phyloP scores from a whole-genome alignment of 2,113 vertebrate genomes.

The Hoplias malabaricus region DNA sequence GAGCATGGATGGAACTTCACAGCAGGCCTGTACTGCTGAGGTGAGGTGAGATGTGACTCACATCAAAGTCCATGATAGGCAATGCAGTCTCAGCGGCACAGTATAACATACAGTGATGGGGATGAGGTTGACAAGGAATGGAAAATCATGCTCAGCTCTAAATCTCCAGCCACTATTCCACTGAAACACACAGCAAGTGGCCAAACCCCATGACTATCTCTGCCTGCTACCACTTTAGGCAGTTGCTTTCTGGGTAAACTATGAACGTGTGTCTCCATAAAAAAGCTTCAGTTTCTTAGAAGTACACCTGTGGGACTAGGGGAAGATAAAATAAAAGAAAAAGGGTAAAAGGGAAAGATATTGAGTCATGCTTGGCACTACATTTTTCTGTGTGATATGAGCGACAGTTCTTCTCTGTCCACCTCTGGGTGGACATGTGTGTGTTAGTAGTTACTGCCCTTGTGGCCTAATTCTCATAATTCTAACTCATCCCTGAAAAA shows the following conservation, averaged over 20 bases:
- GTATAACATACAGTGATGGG: background rate
- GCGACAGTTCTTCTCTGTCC: background rate
- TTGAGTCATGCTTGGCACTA: background rate
- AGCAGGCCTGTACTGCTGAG: background rate
- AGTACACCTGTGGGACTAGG: background rate
- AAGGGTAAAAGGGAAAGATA: background rate
- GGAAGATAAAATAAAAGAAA: background rate
- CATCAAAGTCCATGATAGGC: background rate
- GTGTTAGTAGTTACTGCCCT: background rate
- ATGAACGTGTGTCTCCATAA: background rate
- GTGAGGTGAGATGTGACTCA: background rate
- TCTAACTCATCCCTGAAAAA: constrained; percentile 18
- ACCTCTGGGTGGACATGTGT: background rate
- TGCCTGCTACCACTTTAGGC: background rate
- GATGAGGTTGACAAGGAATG: background rate
- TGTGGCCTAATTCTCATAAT: constrained; percentile 43
- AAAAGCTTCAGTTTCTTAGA: background rate
- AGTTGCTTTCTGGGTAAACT: background rate
- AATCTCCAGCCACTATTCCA: background rate
- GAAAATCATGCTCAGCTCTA: background rate
- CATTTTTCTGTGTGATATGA: background rate
- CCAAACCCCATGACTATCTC: background rate
- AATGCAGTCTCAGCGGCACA: background rate
- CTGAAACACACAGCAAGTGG: background rate
- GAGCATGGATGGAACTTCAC: constrained; percentile 1